These are phyloP conservation scores for Cataglyphis altisquamis DNA, from an alignment of 2,888 invertebrate species.

Conservation along the genomic window DNA sequence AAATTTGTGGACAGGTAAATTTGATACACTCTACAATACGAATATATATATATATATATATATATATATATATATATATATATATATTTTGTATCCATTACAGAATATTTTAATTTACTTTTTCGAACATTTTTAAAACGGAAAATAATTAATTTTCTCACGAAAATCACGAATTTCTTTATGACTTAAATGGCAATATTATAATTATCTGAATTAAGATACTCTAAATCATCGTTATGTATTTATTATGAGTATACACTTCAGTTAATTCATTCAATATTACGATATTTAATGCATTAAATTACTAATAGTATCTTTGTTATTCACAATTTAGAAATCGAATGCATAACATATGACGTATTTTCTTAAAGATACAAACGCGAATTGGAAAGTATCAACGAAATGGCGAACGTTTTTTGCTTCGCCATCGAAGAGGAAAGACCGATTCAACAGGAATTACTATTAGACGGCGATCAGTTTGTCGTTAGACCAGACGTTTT, in stretches of 20 bases:
- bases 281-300: too few relatives aligned
- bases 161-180: not conserved
- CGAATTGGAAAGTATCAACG: constrained; percentile 84
- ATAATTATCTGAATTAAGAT: constrained; percentile 7
- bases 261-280: too few relatives aligned
- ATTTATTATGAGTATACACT: not conserved
- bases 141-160: not conserved
- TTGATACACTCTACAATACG: not conserved
- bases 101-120: constrained; percentile 2
- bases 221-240: not conserved
- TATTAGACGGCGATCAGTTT: constrained; percentile 87
- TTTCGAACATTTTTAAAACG: not conserved
- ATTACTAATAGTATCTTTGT: too few relatives aligned
- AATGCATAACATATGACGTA: not conserved
- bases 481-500: constrained; percentile 86
- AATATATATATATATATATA: not conserved
- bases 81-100: not conserved
- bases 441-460: constrained; percentile 86
- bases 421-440: constrained; percentile 86
- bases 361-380: constrained; percentile 79
- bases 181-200: not conserved
- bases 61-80: too few relatives aligned
- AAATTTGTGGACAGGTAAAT: not conserved
- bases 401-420: constrained; percentile 78
- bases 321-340: not conserved